A percentile compares a stretch with the other conserved stretches of the same genome.
phyloP scores from a whole-genome alignment of 2,797 vertebrate genomes.

The Tadarida brasiliensis region DNA sequence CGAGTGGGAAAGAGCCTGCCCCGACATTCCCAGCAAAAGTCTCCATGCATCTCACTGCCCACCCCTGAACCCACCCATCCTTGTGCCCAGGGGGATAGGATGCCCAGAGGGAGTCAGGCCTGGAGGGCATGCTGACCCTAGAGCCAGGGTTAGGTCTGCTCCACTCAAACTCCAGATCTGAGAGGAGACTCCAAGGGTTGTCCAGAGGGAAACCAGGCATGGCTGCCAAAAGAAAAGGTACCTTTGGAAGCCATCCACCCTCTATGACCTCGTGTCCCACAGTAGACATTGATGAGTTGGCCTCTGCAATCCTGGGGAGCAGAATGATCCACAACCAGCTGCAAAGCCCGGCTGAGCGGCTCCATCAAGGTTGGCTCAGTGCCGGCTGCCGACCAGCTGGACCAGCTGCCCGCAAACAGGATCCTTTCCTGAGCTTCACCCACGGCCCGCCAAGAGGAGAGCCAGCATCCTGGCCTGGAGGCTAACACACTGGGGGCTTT shows the following conservation, averaged over 20 bases:
- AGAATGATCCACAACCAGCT: neutral
- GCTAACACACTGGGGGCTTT: neutral
- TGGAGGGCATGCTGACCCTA: rapidly evolving
- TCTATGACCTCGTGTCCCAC: neutral
- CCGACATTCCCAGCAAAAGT: neutral
- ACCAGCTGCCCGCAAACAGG: neutral
- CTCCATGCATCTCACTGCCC: neutral
- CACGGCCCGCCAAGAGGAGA: neutral
- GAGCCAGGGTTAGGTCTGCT: too few species aligned
- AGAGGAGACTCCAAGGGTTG: neutral
- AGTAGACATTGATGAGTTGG: neutral
- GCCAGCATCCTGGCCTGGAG: neutral
- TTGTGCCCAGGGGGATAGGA: neutral
- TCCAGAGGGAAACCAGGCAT: neutral
- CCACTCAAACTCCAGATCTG: neutral
- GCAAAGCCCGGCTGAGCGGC: neutral
- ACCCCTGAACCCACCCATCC: neutral
- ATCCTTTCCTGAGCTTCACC: neutral
- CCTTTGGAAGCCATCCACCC: neutral
- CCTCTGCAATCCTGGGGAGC: neutral
- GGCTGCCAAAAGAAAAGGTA: neutral
- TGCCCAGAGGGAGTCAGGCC: neutral
- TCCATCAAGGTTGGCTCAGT: neutral
- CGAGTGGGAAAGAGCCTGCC: neutral
- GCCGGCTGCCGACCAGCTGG: neutral